phyloP scores from a whole-genome alignment of 2,888 invertebrate species.

The Macrosiphum euphorbiae region DNA sequence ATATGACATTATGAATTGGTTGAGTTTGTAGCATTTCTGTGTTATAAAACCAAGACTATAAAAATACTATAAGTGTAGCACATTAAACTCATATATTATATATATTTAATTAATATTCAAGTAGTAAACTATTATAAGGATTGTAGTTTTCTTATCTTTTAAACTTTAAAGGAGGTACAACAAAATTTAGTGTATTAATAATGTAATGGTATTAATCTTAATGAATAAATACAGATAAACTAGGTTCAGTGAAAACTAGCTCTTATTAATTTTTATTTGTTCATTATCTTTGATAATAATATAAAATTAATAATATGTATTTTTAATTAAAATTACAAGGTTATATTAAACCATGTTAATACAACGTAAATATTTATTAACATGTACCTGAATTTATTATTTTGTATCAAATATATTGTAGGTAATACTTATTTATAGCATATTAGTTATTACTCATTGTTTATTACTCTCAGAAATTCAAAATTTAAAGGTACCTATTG shows the following conservation, averaged over 20 bases:
- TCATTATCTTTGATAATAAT: constrained; percentile 28
- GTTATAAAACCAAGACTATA: background rate
- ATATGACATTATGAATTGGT: background rate
- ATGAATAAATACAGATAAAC: constrained; percentile 5
- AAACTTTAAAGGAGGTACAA: constrained; percentile 9
- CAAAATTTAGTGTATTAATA: constrained; percentile 5
- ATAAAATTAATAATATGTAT: background rate
- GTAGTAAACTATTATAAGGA: constrained; percentile 8
- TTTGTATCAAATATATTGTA: background rate
- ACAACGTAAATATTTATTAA: constrained; percentile 14
- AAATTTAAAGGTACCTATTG: background rate
- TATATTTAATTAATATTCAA: constrained; percentile 10
- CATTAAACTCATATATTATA: background rate
- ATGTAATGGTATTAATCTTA: background rate
- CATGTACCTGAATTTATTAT: background rate
- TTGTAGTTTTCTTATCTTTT: background rate
- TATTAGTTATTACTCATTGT: background rate
- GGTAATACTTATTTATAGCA: background rate
- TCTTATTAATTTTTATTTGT: constrained; percentile 16
- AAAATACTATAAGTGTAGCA: background rate
- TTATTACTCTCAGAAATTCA: background rate
- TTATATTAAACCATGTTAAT: background rate
- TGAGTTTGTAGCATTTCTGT: background rate
- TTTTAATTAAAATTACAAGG: constrained; percentile 16
- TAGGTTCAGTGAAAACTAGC: background rate